phyloP scores from a whole-genome alignment of 2,797 vertebrate species.

The Poeciliopsis infans region DNA sequence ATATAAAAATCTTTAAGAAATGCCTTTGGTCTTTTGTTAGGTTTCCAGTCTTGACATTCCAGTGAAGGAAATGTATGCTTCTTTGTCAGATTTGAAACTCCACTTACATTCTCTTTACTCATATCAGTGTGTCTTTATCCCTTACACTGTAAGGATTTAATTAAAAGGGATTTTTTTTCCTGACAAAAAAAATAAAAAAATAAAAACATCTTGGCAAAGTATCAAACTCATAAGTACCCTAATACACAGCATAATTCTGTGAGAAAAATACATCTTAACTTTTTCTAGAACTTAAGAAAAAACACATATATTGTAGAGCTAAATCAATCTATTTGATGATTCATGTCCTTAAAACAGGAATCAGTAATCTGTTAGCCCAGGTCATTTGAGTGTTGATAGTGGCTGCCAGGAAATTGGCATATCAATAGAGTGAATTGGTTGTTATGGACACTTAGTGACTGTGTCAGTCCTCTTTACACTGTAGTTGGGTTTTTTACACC shows the following conservation, averaged over 20 bases:
- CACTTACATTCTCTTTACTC: slow-evolving; percentile 27
- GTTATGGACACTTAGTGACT: neutral
- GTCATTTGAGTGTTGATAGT: neutral
- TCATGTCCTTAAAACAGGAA: neutral
- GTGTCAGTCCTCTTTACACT: neutral
- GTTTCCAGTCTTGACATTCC: neutral
- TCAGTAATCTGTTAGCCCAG: neutral
- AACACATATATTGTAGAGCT: neutral
- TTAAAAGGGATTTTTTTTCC: neutral
- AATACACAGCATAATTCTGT: neutral
- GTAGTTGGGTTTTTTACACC: neutral
- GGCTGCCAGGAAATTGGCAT: neutral
- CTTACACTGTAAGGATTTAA: neutral
- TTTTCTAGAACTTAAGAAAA: neutral
- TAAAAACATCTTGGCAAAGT: neutral
- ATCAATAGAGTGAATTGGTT: neutral
- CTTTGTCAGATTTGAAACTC: slow-evolving; percentile 39
- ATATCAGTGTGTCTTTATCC: slow-evolving; percentile 17
- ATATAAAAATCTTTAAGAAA: slow-evolving; percentile 35
- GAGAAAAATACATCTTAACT: neutral
- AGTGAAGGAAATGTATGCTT: slow-evolving; percentile 33
- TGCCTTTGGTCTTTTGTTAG: slow-evolving; percentile 11
- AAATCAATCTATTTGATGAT: neutral
- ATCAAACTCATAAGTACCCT: neutral
- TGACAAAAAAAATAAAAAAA: neutral